Percentiles rank a stretch among this genome's conserved stretches.
Evolutionary conservation across 2,888 invertebrate species (phyloP).

Genomic region (Elegia similella): DNA sequence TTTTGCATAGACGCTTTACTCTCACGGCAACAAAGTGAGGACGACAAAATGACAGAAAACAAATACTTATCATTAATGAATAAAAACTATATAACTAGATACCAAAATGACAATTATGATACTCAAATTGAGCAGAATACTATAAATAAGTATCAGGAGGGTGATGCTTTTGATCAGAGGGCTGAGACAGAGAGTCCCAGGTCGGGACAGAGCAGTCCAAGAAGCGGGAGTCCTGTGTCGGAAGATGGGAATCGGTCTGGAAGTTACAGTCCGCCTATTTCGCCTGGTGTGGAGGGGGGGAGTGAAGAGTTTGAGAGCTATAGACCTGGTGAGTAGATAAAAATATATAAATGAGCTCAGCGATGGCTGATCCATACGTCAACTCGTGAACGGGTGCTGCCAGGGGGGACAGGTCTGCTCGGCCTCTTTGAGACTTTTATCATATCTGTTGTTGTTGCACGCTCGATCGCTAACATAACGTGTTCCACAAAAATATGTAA

Average conservation of each 20-base stretch:
- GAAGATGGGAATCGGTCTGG: slow-evolving; percentile 84
- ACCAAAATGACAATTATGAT: slow-evolving; percentile 68
- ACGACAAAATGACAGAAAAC: slow-evolving; percentile 62
- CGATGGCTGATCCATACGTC: no score
- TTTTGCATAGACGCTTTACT: slow-evolving; percentile 95
- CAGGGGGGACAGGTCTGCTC: no score
- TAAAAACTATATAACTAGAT: slow-evolving; percentile 65
- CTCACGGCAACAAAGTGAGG: slow-evolving; percentile 78
- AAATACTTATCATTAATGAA: slow-evolving; percentile 65
- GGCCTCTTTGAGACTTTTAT: no score
- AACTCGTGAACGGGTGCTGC: no score
- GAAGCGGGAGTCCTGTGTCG: slow-evolving; percentile 70
- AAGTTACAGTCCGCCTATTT: slow-evolving; percentile 91
- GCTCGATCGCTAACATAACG: no score
- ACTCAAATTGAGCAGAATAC: slow-evolving; percentile 71
- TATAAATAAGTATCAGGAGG: slow-evolving; percentile 55
- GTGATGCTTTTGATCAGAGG: slow-evolving; percentile 32
- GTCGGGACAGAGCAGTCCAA: slow-evolving; percentile 58
- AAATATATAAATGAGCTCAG: no score
- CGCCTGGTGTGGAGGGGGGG: slow-evolving; percentile 91
- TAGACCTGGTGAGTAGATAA: slow-evolving; percentile 71
- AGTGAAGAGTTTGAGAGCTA: slow-evolving; percentile 69
- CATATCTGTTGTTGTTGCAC: no score
- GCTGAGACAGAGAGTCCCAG: slow-evolving; percentile 49
- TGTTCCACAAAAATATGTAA: no score